A percentile compares a stretch with the other conserved stretches of the same genome.
These are phyloP conservation scores for Sebastes minor DNA, from an alignment of 2,797 vertebrate genomes.

Conservation along the genomic window DNA sequence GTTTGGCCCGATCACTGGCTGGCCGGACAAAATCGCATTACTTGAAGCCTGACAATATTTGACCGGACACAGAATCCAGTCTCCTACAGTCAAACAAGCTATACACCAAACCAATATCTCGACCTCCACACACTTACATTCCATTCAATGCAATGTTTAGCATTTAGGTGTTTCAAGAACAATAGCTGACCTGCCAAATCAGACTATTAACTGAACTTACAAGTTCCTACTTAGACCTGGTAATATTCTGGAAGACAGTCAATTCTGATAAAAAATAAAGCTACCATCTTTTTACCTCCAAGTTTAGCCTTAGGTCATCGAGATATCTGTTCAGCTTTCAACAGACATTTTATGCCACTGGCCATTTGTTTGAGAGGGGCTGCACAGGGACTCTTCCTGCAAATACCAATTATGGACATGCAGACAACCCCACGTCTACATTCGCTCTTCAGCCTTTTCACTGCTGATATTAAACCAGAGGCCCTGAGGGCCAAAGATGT, in stretches of 20 bases:
- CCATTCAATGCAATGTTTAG: too few species aligned
- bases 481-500: not conserved
- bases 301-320: not conserved
- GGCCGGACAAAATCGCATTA: too few species aligned
- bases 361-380: constrained; percentile 22
- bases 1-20: too few species aligned
- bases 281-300: not conserved
- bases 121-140: too few species aligned
- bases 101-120: too few species aligned
- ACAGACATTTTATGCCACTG: not conserved
- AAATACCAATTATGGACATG: constrained; percentile 19
- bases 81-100: too few species aligned
- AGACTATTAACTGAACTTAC: not conserved
- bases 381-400: constrained; percentile 3
- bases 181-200: not conserved
- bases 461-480: not conserved
- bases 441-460: not conserved
- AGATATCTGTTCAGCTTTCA: not conserved
- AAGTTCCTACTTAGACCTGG: not conserved
- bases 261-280: not conserved
- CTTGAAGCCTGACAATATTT: too few species aligned
- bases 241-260: not conserved
- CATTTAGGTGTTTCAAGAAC: not conserved
- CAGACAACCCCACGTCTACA: not conserved
- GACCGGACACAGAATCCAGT: too few species aligned